A percentile compares a stretch with the other conserved stretches of the same genome.
phyloP scores from a whole-genome alignment of 2,888 invertebrate genomes.

The Enchytraeus crypticus region DNA sequence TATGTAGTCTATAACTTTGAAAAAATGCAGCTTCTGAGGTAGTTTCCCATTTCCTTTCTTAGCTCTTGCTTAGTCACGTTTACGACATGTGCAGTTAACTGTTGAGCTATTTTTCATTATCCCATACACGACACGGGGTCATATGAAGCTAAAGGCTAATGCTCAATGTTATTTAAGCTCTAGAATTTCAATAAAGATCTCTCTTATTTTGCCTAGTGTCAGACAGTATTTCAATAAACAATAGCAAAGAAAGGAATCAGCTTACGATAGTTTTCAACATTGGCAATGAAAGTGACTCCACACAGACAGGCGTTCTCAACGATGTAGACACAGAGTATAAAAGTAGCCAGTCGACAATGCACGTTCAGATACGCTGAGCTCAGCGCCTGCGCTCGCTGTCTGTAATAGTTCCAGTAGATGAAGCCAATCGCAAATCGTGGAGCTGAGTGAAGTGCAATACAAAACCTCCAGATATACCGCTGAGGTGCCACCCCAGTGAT shows the following conservation, averaged over 20 bases:
- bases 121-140: too few species aligned
- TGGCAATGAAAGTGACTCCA: constrained; percentile 84
- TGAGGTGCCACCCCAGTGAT: constrained; percentile 81
- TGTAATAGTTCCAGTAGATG: constrained; percentile 57
- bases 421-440: constrained; percentile 70
- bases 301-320: constrained; percentile 77
- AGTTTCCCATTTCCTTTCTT: too few species aligned
- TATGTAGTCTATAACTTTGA: too few species aligned
- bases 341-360: not conserved
- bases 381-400: not conserved
- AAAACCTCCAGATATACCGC: constrained; percentile 82
- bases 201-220: too few species aligned
- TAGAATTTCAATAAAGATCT: too few species aligned
- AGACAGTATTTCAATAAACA: not conserved
- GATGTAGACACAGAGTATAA: constrained; percentile 59
- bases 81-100: too few species aligned
- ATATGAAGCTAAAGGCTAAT: too few species aligned
- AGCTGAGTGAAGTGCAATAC: constrained; percentile 76
- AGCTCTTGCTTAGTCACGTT: too few species aligned
- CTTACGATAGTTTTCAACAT: constrained; percentile 78
- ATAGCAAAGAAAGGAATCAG: not conserved
- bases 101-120: too few species aligned
- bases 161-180: too few species aligned
- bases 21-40: too few species aligned
- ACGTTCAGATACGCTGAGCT: not conserved